phyloP scores from a whole-genome alignment of 1,140 invertebrate genomes.

The Brachionus rotundiformis region DNA sequence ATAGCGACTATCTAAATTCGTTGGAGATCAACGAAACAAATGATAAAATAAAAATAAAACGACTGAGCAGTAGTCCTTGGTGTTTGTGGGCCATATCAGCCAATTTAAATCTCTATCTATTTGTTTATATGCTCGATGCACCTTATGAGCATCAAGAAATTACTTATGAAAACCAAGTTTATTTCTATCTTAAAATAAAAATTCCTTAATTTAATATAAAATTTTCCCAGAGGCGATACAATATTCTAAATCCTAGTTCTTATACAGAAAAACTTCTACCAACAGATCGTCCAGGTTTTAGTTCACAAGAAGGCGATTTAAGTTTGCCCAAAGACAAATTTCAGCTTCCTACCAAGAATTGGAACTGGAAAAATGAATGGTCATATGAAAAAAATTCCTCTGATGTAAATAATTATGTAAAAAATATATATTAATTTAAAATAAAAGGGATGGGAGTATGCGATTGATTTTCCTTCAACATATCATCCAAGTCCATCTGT shows the following conservation, averaged over 20 bases:
- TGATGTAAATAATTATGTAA: background rate
- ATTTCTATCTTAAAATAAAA: no score
- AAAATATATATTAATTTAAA: background rate
- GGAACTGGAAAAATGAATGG: slow-evolving; percentile 46
- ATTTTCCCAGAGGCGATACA: slow-evolving; percentile 30
- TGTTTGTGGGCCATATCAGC: slow-evolving; percentile 43
- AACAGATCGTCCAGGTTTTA: slow-evolving; percentile 6
- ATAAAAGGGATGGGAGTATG: slow-evolving; percentile 46
- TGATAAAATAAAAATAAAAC: slow-evolving; percentile 16
- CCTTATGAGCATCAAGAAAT: slow-evolving; percentile 39
- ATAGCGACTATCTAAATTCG: background rate
- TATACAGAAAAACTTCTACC: background rate
- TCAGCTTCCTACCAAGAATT: slow-evolving; percentile 10
- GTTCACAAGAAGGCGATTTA: slow-evolving; percentile 20
- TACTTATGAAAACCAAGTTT: slow-evolving; percentile 43
- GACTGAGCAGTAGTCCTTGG: slow-evolving; percentile 15
- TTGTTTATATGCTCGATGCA: slow-evolving; percentile 28
- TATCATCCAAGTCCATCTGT: background rate
- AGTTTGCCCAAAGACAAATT: slow-evolving; percentile 20
- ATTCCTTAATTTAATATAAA: no score
- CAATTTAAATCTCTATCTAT: background rate
- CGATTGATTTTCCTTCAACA: background rate
- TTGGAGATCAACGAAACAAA: background rate
- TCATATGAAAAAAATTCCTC: slow-evolving; percentile 24
- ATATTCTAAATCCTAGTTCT: background rate